These are phyloP conservation scores for Brachionus rotundiformis DNA, from an alignment of 1,140 invertebrate species.

Conservation along the genomic window DNA sequence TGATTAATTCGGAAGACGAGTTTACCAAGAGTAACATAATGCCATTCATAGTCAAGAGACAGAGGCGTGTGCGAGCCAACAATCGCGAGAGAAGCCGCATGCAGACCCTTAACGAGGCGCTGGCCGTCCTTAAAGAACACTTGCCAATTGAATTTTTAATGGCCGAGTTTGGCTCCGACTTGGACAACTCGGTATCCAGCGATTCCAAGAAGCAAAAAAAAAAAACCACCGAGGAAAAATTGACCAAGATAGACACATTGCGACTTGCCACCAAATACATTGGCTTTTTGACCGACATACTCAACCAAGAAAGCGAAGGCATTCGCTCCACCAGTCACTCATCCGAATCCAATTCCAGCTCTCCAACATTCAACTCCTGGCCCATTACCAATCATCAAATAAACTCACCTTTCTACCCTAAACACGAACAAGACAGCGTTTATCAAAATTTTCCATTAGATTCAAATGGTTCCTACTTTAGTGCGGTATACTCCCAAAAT, in stretches of 20 bases:
- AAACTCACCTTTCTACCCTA: neutral
- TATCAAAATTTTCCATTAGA: neutral
- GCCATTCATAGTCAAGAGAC: slow-evolving; percentile 50
- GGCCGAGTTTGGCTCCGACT: neutral
- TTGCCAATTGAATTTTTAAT: slow-evolving; percentile 36
- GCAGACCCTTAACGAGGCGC: slow-evolving; percentile 35
- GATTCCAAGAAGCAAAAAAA: slow-evolving; percentile 25
- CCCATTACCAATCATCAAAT: neutral
- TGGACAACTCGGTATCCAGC: neutral
- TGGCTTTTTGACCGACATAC: slow-evolving; percentile 20
- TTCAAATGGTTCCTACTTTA: neutral
- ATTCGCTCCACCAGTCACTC: neutral
- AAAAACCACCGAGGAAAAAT: slow-evolving; percentile 2
- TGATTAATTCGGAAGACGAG: slow-evolving; percentile 46
- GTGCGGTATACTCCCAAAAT: neutral
- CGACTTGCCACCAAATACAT: slow-evolving; percentile 32
- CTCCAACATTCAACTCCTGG: neutral
- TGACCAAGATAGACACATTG: slow-evolving; percentile 49
- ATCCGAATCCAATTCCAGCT: slow-evolving; percentile 17
- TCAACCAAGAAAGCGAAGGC: neutral
- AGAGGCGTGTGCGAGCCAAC: slow-evolving; percentile 23
- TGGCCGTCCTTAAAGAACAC: neutral
- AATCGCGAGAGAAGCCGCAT: slow-evolving; percentile 48
- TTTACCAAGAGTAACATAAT: slow-evolving; percentile 47
- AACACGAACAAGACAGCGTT: neutral